Base-by-base conservation (phyloP, 2,113 vertebrate species). In the Meleagris gallopavo region DNA sequence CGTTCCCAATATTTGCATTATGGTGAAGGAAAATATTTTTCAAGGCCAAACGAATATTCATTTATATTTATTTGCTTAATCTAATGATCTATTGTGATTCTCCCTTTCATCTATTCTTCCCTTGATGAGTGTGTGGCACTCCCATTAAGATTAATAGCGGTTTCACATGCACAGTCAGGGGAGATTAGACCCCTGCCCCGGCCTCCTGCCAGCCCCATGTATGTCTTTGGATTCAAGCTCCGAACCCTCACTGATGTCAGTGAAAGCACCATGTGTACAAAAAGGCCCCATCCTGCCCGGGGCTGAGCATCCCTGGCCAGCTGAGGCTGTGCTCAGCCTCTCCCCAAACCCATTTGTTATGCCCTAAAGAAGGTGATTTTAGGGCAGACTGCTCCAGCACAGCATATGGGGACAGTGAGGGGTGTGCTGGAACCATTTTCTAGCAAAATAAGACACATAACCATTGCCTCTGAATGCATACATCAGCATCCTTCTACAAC, bases 41-140 rank as follows among this genome's bases (percentile, higher is more conserved):
- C 94, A 96, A 95, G 97, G 97, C 97, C 97, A 96, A 97, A 88
- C 74, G 92, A 89, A 91, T 90, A 96, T 97, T 97, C 96, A 94
- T 97, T 98, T 97, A 97, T 96, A 97, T 96, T 97, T 96, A 96
- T 97, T 97, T 97, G 97, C 97, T 96, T 97, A 97, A 97, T 97
- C 96, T 97, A 96, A 97, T 94, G 96, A 96, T 96, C 97, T 89
- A 92, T 95, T 96, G 97, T 94, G 82, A 96, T 97, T 96, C 90
- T 96, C 76, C 92, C 97, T 97, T 98, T 97, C 96, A 97, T 97
- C 97, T 95, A 95, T 92, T 96, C 96, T 96, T 96, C 89, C 95
- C 96, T 97, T 96, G 58, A 69, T 86, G 97, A 89, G 45, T 89
- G 94, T 89, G 88, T 96, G 97, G 94, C 94, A 96, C 94, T 94